Evolutionary conservation across 2,113 vertebrate species (phyloP).

Genomic region (Kryptolebias marmoratus): DNA sequence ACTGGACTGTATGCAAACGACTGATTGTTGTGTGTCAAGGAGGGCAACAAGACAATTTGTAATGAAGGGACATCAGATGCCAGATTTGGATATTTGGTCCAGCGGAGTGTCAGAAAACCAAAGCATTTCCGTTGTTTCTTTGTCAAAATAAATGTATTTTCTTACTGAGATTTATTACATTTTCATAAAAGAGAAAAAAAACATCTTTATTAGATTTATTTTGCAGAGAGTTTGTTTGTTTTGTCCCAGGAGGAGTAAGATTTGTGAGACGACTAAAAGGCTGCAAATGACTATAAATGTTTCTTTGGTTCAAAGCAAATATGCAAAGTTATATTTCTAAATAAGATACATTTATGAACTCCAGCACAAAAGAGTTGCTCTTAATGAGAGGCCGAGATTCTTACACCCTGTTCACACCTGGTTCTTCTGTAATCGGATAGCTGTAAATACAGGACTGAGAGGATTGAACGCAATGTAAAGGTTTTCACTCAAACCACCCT

Average conservation of each 20-base stretch:
- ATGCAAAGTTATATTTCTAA: too few relatives aligned
- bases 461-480: too few relatives aligned
- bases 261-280: background rate
- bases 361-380: too few relatives aligned
- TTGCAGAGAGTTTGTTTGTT: background rate
- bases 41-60: constrained; percentile 15
- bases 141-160: background rate
- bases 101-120: background rate
- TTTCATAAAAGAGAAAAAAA: too few relatives aligned
- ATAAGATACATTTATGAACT: too few relatives aligned
- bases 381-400: too few relatives aligned
- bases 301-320: background rate
- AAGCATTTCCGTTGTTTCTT: background rate
- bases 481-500: too few relatives aligned
- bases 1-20: background rate
- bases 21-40: too few relatives aligned
- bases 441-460: too few relatives aligned
- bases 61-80: constrained; percentile 29
- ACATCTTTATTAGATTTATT: too few relatives aligned
- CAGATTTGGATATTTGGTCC: constrained; percentile 24
- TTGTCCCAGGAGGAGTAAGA: background rate
- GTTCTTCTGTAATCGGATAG: too few relatives aligned
- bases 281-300: background rate
- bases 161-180: background rate
- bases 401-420: too few relatives aligned